Conservation (phyloP, 92 coral and sea anemone species). For the Actinernus sp. region DNA sequence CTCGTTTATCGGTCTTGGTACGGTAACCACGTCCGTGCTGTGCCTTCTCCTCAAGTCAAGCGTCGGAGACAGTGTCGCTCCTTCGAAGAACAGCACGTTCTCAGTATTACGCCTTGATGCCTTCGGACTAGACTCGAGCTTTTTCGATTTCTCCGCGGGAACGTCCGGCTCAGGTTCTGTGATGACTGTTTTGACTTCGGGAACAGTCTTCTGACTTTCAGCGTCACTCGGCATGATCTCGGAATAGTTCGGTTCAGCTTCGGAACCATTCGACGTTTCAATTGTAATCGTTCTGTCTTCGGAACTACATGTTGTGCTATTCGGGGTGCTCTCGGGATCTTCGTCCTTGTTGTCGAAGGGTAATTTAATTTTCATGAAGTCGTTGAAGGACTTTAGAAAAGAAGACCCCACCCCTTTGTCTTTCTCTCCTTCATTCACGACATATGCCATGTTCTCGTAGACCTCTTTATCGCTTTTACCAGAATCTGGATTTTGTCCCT, state of each 20-base stretch:
- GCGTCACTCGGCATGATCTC: neutral
- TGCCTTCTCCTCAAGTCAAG: conserved; percentile 57
- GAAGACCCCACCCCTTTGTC: conserved; percentile 14
- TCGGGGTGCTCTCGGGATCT: conserved; percentile 6
- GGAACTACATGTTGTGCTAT: neutral
- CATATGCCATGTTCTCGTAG: conserved; percentile 31
- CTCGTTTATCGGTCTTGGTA: conserved; percentile 72
- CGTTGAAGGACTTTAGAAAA: conserved; percentile 16
- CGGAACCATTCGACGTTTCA: neutral
- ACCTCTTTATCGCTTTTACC: neutral
- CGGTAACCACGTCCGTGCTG: conserved; percentile 75
- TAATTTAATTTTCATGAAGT: conserved; percentile 21
- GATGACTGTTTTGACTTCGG: conserved; percentile 32
- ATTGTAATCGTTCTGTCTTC: neutral
- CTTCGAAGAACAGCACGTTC: conserved; percentile 34
- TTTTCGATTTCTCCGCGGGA: conserved; percentile 21
- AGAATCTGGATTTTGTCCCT: neutral
- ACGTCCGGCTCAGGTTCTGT: conserved; percentile 33
- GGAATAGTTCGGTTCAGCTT: neutral
- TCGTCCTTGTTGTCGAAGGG: conserved; percentile 23
- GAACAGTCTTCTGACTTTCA: conserved; percentile 1
- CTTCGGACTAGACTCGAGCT: neutral
- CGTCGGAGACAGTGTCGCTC: conserved; percentile 40
- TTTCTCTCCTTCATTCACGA: conserved; percentile 21
- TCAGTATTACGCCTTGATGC: conserved; percentile 5